Base-by-base conservation (phyloP, 2,113 vertebrate genomes). In the Coturnix japonica region DNA sequence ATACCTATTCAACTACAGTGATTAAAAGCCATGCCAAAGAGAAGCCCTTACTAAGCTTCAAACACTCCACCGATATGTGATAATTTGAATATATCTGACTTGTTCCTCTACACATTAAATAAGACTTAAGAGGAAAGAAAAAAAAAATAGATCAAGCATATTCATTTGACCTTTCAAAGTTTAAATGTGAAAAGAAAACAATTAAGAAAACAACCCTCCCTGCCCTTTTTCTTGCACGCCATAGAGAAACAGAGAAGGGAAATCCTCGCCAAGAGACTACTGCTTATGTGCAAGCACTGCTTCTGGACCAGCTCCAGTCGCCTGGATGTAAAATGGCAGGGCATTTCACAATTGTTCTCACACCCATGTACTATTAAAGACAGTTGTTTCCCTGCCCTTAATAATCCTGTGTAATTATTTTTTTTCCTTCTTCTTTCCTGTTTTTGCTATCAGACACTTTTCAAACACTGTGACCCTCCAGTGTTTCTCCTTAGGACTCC, bases 351-450 rank as follows among this genome's bases (percentile, higher is more conserved):
- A 74, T 39, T 37, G 8, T 57, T 65, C 73, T 88, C 80, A 94
- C 87, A 91, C 91, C 82, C 90, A 64, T 73, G n/a, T 54, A 37
- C 76, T 46, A 39, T 33, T 80, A 91, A 80, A 85, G 76, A 44
- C 47, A 67, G 60, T 21, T 60, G 54, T 87, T 90, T 83, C 76
- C 70, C 85, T 61, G 56, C 90, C 85, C 82, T 88, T 51, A 54
- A 1, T 88, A 88, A 93, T 85, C 47, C 47, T 54, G 39, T 2
- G 8, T 53, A 86, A 77, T 88, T 87, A 31, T 60, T 93, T 89
- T 53, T 49, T 49, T 64, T 37, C 37, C 37, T 1, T 11, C 65
- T 22, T 8, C 69, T 59, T 43, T 51, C 49, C 6, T 74, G 51
- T 31, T 76, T 59, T 60, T 74, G 47, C 54, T 69, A 47, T 8